A percentile compares a stretch with the other conserved stretches of the same genome.
Evolutionary conservation across 2,888 invertebrate species (phyloP).

Genomic region (Rhimphoctona megacephalus): DNA sequence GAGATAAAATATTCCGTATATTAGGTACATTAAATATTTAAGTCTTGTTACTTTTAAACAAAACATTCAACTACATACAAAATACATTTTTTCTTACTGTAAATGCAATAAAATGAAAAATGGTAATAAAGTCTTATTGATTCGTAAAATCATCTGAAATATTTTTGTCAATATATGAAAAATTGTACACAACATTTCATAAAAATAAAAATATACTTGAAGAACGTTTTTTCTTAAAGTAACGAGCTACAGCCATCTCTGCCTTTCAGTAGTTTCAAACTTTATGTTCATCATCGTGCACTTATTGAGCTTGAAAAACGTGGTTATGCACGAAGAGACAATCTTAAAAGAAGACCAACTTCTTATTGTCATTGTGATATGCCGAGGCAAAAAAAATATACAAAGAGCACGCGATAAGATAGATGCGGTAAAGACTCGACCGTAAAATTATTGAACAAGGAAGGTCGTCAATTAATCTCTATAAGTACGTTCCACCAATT

Average conservation of each 20-base stretch:
- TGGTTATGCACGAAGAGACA: not conserved
- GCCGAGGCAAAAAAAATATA: not conserved
- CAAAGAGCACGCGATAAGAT: slow-evolving; percentile 8
- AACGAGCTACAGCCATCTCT: not conserved
- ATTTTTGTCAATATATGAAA: not conserved
- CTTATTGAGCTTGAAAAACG: not conserved
- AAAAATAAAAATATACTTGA: not conserved
- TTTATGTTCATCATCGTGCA: slow-evolving; percentile 1
- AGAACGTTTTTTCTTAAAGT: not conserved
- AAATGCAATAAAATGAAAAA: not conserved
- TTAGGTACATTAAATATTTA: not conserved
- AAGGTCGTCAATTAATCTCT: not conserved
- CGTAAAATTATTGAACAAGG: not conserved
- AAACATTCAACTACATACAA: not conserved
- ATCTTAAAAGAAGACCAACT: not conserved
- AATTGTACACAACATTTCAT: not conserved
- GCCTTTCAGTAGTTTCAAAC: not conserved
- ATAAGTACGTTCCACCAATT: not conserved
- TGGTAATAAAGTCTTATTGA: not conserved
- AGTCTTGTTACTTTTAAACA: not conserved
- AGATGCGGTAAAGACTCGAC: not conserved
- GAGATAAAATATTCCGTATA: not conserved
- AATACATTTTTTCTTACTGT: not conserved
- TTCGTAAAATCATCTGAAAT: not conserved
- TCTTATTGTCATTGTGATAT: slow-evolving; percentile 1